Base-by-base conservation (phyloP, 2,888 invertebrate genomes). In the Chironomus riparius region DNA sequence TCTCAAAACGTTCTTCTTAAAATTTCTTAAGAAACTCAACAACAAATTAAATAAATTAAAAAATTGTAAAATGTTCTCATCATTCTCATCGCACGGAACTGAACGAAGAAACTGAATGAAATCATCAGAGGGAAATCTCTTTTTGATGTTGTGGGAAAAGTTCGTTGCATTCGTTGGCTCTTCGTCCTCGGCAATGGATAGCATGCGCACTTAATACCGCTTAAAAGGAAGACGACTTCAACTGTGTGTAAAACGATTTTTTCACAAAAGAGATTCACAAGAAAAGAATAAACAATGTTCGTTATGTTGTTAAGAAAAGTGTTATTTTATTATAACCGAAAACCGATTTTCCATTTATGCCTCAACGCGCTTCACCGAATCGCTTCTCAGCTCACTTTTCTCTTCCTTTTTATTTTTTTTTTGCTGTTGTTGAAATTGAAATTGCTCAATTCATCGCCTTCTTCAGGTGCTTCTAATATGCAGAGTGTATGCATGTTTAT, bases 301-400 rank as follows among this genome's bases (percentile, higher is more conserved):
- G 71, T 71, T 71, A 71, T 56, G 71, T 71, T 71, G 71, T 71
- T 71, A 71, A 71, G 70, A 70, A 71, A 71, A 71, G 71, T 71
- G 71, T 71, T 71, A 70, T 70, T 71, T 71, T 71, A 71, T 71
- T 71, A 71, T 61, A 71, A 21, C 65, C 24, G 65, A 65, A 65
- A 65, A 65, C 65, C 65, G 65, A 24, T 65, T 65, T 65, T 65
- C 24, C 65, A 65, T 65, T 65, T 24, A 65, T 65, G 65, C 65
- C 22, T 24, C 65, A 24, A 65, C 24, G 21, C 65, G 65, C 24
- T 65, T 5, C 13, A 50, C 50, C 56, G 38, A 38, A 38, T 38
- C 38, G 38, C 38, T 38, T 38, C 3, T 5, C 28, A 28, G 10
- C 10, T 38, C 28, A 1, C 6, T 28, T 38, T 10, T 38, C 10